Percentiles rank a stretch among this genome's conserved stretches.
Conservation (phyloP, 2,113 vertebrate genomes). For the Coptodon bakossiorum region DNA sequence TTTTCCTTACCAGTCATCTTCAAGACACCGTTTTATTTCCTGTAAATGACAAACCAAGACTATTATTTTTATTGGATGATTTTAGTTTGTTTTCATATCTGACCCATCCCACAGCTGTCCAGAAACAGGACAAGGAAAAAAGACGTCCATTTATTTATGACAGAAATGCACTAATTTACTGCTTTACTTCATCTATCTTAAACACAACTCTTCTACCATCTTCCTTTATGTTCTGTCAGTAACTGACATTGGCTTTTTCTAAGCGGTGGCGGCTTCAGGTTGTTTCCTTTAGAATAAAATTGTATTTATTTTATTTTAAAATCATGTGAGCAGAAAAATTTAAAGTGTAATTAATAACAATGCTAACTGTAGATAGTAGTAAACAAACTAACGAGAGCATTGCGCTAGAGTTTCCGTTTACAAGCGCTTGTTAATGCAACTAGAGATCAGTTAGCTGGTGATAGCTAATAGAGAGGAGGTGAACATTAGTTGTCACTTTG, state of each 20-base stretch:
- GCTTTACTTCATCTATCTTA: neutral
- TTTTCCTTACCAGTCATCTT: neutral
- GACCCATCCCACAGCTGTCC: neutral
- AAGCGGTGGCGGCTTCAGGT: neutral
- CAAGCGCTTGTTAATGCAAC: neutral
- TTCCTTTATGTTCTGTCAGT: neutral
- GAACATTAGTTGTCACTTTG: neutral
- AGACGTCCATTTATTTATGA: conserved; percentile 44
- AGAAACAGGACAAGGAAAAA: neutral
- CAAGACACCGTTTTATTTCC: neutral
- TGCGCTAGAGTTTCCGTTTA: neutral
- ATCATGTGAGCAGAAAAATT: neutral
- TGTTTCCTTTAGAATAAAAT: neutral
- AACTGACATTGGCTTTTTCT: neutral
- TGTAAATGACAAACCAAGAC: neutral
- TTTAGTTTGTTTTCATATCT: neutral
- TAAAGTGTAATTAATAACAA: neutral
- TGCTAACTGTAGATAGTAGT: neutral
- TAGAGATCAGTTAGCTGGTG: neutral
- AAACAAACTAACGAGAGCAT: neutral
- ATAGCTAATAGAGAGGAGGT: neutral
- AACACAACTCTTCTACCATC: neutral
- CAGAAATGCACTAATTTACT: conserved; percentile 51
- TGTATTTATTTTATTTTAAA: neutral
- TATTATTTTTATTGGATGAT: neutral